Evolutionary conservation across 2,113 vertebrate genomes (phyloP), one percentile per base, ranked within the genome.

Genomic region (Empidonax alnorum): DNA sequence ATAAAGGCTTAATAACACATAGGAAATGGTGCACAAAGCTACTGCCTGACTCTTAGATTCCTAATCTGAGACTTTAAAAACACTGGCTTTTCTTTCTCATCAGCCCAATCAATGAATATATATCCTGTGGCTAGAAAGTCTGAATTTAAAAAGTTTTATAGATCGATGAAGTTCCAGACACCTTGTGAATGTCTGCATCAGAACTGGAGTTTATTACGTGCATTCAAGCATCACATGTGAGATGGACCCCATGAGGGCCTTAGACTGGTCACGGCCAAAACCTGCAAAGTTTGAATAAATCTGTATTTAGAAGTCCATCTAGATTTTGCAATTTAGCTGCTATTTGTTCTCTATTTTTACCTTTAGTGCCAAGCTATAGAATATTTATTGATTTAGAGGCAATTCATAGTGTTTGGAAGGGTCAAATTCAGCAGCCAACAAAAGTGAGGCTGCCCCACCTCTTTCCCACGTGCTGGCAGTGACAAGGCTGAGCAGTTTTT

Each of bases 51-150:
- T 80, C 47, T 85, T 31, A 66, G 17, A 73, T 30, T 53, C 44
- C 42, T 78, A 81, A 87, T 88, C 49, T 46, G 22, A 76, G 53
- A 47, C 78, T 69, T 77, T 78, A 30, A 71, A 91, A 91, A 19
- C 39, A 49, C 9, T 77, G 46, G 27, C 22, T 94, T 94, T 95
- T 91, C 68, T 89, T 30, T 91, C 96, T 91, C 68, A 75, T 89
- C 52, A 76, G 80, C 62, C 65, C 21, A 87, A 76, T 93, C 75
- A 79, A 53, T 81, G 53, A 78, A 83, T 89, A 88, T 39, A 47
- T 76, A 44, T 42, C 42, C 37, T n/a, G 33, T 5, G 4, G 56
- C 84, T 88, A 65, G 67, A 92, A 94, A 44, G 39, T 67, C 66
- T 90, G 44, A 75, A 74, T 94, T 87, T 74, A 63, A 94, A 87